These are phyloP conservation scores for Teinopalpus imperialis DNA, from an alignment of 2,888 invertebrate genomes.

Conservation along the genomic window DNA sequence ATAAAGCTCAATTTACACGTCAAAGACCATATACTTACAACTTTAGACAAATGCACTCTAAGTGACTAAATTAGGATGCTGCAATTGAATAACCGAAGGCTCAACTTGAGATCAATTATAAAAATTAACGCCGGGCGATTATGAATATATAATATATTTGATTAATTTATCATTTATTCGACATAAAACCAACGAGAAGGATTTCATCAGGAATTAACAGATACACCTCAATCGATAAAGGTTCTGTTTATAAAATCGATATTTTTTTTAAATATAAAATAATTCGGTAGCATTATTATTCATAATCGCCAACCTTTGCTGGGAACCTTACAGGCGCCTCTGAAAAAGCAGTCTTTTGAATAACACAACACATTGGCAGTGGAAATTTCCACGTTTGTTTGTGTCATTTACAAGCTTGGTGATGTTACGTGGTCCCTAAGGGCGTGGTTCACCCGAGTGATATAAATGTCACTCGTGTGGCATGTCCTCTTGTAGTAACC, in stretches of 20 bases:
- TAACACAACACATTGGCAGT: slow-evolving; percentile 3
- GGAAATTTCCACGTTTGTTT: background rate
- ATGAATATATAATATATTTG: slow-evolving; percentile 13
- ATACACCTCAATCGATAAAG: slow-evolving; percentile 1
- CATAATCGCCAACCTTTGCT: slow-evolving; percentile 11
- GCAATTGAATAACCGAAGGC: slow-evolving; percentile 35
- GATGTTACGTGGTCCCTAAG: slow-evolving; percentile 24
- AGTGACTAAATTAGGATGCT: slow-evolving; percentile 28
- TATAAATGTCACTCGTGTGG: slow-evolving; percentile 66
- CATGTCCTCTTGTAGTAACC: slow-evolving; percentile 75
- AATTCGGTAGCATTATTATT: background rate
- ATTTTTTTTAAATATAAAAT: too few relatives aligned
- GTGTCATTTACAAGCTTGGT: background rate
- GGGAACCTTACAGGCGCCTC: slow-evolving; percentile 29
- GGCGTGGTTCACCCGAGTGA: slow-evolving; percentile 9
- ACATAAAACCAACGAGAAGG: too few relatives aligned
- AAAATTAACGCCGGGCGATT: slow-evolving; percentile 16
- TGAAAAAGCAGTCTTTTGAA: slow-evolving; percentile 24
- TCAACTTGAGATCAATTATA: slow-evolving; percentile 48
- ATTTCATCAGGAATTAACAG: too few relatives aligned
- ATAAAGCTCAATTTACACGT: slow-evolving; percentile 14
- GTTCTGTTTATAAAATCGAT: background rate
- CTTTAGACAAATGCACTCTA: slow-evolving; percentile 24
- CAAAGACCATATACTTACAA: slow-evolving; percentile 18
- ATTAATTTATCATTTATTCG: too few relatives aligned